Conservation (phyloP, 2,113 vertebrate species). For the Rhynchomys soricoides region DNA sequence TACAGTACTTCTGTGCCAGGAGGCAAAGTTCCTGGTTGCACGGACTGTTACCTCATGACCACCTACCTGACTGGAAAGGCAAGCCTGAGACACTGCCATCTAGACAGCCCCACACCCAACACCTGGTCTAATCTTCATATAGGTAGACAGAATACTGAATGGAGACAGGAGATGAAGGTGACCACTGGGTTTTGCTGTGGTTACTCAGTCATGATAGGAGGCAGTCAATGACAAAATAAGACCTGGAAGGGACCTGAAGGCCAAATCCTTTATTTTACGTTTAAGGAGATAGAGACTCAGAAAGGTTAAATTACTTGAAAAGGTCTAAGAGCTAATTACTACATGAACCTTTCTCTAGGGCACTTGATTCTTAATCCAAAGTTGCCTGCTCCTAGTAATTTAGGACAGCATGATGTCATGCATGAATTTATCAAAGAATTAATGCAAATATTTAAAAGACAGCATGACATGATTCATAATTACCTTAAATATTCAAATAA, state of each 20-base stretch:
- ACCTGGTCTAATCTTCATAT: background rate
- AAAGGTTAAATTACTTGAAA: slow-evolving; percentile 24
- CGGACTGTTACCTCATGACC: background rate
- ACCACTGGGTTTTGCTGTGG: background rate
- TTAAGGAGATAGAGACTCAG: slow-evolving; percentile 34
- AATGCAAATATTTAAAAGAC: background rate
- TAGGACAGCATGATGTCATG: background rate
- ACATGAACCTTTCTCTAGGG: background rate
- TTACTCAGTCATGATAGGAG: background rate
- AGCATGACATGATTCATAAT: background rate
- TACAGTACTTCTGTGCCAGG: background rate
- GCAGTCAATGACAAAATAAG: background rate
- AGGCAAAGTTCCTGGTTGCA: background rate
- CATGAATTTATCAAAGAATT: background rate
- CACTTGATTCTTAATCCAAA: slow-evolving; percentile 19
- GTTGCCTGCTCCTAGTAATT: background rate
- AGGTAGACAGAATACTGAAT: background rate
- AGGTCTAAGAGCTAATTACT: slow-evolving; percentile 11
- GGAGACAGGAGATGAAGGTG: background rate
- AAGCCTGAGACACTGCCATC: background rate
- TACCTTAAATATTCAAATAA: slow-evolving; percentile 30
- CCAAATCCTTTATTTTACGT: slow-evolving; percentile 31
- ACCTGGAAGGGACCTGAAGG: background rate
- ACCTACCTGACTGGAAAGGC: background rate
- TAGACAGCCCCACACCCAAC: background rate